Conservation (phyloP, 2,888 invertebrate genomes). For the Nasonovia ribisnigri region DNA sequence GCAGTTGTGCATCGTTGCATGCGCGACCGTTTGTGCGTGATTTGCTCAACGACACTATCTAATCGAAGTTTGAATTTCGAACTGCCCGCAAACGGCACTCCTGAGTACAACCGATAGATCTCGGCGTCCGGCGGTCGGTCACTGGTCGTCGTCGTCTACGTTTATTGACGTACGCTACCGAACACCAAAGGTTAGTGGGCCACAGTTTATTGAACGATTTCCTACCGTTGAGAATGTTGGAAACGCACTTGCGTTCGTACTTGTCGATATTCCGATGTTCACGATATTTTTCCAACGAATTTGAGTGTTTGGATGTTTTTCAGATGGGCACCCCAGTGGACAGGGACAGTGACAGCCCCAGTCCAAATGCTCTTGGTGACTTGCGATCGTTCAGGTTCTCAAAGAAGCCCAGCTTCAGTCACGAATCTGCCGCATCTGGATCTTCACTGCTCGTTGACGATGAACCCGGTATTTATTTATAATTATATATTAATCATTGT, state of each 20-base stretch:
- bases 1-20: neutral
- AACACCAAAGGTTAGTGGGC: neutral
- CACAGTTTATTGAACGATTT: neutral
- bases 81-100: neutral
- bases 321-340: constrained; percentile 17
- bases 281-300: no score
- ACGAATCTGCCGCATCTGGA: constrained; percentile 18
- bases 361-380: constrained; percentile 36
- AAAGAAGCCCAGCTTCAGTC: constrained; percentile 52
- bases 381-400: constrained; percentile 53
- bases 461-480: neutral
- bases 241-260: neutral
- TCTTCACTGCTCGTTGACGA: neutral
- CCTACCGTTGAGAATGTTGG: neutral
- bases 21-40: neutral
- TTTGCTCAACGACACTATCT: constrained; percentile 18
- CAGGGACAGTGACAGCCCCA: neutral
- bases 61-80: neutral
- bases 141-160: no score
- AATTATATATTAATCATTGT: neutral
- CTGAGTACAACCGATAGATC: neutral
- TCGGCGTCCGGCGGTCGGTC: neutral
- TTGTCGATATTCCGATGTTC: neutral
- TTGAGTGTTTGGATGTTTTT: neutral
- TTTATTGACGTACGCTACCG: neutral